Base-by-base conservation (phyloP, 2,888 invertebrate genomes). In the Argyresthia albistria region DNA sequence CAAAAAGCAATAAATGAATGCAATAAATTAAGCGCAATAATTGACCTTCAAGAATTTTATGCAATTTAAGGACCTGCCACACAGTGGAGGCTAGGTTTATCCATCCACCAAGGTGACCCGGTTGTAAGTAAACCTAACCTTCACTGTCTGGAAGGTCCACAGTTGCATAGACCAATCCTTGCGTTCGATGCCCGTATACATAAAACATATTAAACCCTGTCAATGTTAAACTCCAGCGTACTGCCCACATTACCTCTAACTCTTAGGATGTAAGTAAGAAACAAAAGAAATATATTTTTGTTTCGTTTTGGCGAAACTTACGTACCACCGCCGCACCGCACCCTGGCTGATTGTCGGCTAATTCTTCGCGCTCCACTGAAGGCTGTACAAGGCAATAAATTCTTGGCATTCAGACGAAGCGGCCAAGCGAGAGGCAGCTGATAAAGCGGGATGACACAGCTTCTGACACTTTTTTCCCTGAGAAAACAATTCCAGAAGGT, bases 351-450 rank as follows among this genome's bases (percentile, higher is more conserved):
- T 76, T 76, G 81, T 75, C 71, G 67, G 69, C 79, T 83, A 82
- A 82, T 81, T 82, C 79, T 72, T 75, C 69, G 59, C 79, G 76
- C 73, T 76, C 67, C 73, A 69, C 57, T 73, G 77, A 67, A 75
- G 75, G 64, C 74, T 80, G 77, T 82, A 82, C 81, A 80, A 68
- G 73, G 80, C 81, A 81, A 83, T 84, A 82, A 82, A 83, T 81
- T 80, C 75, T 63, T 70, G 70, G 73, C 75, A 83, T 83, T 83
- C 80, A 81, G 67, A 70, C 69, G 69, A 76, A 62, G 71, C 81
- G 76, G 59, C 76, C 79, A 70, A 69, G 76, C 76, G 83, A 78
- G 70, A 80, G 70, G 66, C 69, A 69, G 63, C 70, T 69, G 84
- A 84, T 84, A 84, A 83, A 80, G 81, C 73, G 72, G 70, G 79